phyloP scores from a whole-genome alignment of 1,140 invertebrate species.

The Drosophila nikananu region DNA sequence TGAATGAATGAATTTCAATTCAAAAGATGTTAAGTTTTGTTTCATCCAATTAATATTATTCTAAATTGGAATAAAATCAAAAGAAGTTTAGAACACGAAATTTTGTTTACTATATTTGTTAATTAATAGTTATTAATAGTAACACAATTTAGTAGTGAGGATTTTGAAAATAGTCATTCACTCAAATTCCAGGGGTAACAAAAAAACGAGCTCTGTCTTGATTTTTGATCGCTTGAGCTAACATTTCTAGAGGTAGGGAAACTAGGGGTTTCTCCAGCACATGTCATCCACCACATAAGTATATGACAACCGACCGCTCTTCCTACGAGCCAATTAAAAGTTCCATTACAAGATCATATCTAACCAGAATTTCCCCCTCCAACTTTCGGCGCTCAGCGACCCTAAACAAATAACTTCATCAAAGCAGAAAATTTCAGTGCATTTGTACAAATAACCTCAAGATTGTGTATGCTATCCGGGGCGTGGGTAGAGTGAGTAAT shows the following conservation, averaged over 20 bases:
- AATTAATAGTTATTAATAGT: not conserved
- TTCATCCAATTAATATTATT: too few relatives aligned
- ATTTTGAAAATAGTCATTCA: not conserved
- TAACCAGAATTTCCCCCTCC: constrained; percentile 20
- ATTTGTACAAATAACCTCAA: constrained; percentile 56
- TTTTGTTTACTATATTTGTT: too few relatives aligned
- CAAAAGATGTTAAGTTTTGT: not conserved
- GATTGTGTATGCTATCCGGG: constrained; percentile 29
- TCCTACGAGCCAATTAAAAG: constrained; percentile 54
- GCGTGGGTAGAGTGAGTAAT: constrained; percentile 14
- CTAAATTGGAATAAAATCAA: too few relatives aligned
- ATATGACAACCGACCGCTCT: constrained; percentile 9
- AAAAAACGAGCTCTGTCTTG: not conserved
- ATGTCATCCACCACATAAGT: constrained; percentile 14
- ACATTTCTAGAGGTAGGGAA: not conserved
- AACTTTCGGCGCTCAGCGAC: constrained; percentile 44
- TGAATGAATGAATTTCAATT: not conserved
- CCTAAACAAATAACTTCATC: constrained; percentile 75
- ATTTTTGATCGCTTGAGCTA: constrained; percentile 12
- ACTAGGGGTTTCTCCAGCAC: not conserved
- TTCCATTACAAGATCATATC: constrained; percentile 53
- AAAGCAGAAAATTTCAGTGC: constrained; percentile 56
- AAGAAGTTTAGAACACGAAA: too few relatives aligned
- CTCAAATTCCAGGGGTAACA: not conserved
- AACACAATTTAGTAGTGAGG: not conserved